A percentile compares a stretch with the other conserved stretches of the same genome.
Evolutionary conservation across 2,797 vertebrate genomes (phyloP).

Genomic region (Sitta carolinensis): DNA sequence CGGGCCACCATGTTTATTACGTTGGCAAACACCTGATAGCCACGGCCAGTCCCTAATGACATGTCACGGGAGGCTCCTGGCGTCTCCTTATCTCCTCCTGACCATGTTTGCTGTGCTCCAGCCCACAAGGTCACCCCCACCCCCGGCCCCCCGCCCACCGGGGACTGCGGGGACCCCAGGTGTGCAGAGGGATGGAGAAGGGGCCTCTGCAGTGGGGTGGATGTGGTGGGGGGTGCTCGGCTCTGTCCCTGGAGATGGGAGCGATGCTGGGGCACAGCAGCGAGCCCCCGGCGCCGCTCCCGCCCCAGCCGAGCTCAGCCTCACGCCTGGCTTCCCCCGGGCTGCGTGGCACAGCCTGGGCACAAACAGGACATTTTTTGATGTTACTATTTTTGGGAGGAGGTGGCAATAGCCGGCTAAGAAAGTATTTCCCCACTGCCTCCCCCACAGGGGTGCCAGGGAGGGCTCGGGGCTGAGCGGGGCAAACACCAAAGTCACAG

Average conservation of each 20-base stretch:
- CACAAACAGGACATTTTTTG: neutral
- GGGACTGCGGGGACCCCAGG: neutral
- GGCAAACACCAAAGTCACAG: fast-evolving
- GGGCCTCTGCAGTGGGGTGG: neutral
- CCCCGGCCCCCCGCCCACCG: conserved; percentile 76
- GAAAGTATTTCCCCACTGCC: neutral
- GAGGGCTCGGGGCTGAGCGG: neutral
- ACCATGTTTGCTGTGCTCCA: conserved; percentile 78
- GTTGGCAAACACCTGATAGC: conserved; percentile 83
- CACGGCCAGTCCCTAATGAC: conserved; percentile 72
- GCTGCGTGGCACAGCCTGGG: neutral
- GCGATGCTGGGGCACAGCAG: fast-evolving
- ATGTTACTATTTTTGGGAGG: neutral
- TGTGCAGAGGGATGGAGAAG: neutral
- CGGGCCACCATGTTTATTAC: conserved; percentile 82
- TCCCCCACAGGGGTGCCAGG: neutral
- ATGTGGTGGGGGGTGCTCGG: neutral
- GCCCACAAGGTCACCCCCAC: conserved; percentile 79
- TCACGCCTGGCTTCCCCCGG: neutral
- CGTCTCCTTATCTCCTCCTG: conserved; percentile 80
- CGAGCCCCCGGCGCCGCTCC: fast-evolving
- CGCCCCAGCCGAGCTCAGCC: fast-evolving
- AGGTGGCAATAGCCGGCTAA: neutral
- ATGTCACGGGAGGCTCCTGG: conserved; percentile 76
- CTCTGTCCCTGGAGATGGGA: neutral